A percentile compares a stretch with the other conserved stretches of the same genome.
phyloP scores from a whole-genome alignment of 2,888 invertebrate genomes.

The Oscheius sp. region DNA sequence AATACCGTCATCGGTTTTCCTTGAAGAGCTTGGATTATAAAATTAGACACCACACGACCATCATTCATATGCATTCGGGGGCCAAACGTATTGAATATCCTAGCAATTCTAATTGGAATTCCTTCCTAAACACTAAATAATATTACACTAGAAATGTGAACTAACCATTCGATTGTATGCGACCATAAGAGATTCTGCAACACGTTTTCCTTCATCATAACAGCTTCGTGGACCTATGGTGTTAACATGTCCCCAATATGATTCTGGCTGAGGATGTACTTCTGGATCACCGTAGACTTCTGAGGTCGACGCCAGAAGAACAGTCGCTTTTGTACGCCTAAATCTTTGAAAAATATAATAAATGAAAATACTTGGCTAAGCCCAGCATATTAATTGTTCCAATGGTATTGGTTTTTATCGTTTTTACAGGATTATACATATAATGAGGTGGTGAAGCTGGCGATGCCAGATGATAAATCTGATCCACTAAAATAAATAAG shows the following conservation, averaged over 20 bases:
- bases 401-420: slow-evolving; percentile 97
- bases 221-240: slow-evolving; percentile 90
- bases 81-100: slow-evolving; percentile 98
- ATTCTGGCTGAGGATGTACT: slow-evolving; percentile 94
- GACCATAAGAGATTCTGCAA: slow-evolving; percentile 93
- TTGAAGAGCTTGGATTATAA: slow-evolving; percentile 94
- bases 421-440: slow-evolving; percentile 99
- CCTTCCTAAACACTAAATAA: slow-evolving; percentile 81
- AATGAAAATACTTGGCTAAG: slow-evolving; percentile 61
- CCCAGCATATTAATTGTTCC: slow-evolving; percentile 79
- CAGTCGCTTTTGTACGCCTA: slow-evolving; percentile 70
- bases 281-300: slow-evolving; percentile 99
- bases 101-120: slow-evolving; percentile 91
- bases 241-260: slow-evolving; percentile 96
- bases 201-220: slow-evolving; percentile 99
- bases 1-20: slow-evolving; percentile 90
- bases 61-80: slow-evolving; percentile 99
- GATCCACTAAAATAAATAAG: slow-evolving; percentile 67
- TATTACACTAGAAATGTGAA: background rate
- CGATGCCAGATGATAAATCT: slow-evolving; percentile 98
- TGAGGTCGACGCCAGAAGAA: slow-evolving; percentile 91
- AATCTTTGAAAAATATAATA: slow-evolving; percentile 1
- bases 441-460: slow-evolving; percentile 99
- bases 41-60: slow-evolving; percentile 97
- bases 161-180: slow-evolving; percentile 88